These are phyloP conservation scores for Mellilla xanthometata DNA, from an alignment of 2,888 invertebrate genomes.

Conservation along the genomic window DNA sequence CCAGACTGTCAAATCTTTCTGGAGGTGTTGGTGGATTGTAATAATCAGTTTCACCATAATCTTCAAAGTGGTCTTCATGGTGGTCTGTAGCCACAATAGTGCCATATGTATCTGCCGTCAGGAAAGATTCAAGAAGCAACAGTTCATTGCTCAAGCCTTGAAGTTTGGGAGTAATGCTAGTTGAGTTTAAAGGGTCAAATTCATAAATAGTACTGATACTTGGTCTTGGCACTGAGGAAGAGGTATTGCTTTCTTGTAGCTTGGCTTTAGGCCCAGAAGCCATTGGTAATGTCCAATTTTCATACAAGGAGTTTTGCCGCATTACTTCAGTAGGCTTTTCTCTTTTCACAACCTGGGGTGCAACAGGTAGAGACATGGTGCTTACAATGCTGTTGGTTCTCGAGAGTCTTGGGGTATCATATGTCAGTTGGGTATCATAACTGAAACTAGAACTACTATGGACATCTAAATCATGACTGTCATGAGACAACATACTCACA, in stretches of 20 bases:
- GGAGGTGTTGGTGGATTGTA: slow-evolving; percentile 84
- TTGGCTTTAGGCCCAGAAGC: slow-evolving; percentile 31
- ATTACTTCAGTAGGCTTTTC: slow-evolving; percentile 43
- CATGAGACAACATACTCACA: slow-evolving; percentile 61
- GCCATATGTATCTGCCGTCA: slow-evolving; percentile 87
- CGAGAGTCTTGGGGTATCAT: slow-evolving; percentile 66
- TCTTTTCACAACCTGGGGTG: slow-evolving; percentile 45
- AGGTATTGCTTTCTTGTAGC: slow-evolving; percentile 3
- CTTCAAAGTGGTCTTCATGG: slow-evolving; percentile 58
- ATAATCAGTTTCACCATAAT: slow-evolving; percentile 66
- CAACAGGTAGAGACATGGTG: slow-evolving; percentile 53
- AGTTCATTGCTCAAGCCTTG: slow-evolving; percentile 83
- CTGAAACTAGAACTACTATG: slow-evolving; percentile 43
- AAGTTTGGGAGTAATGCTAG: slow-evolving; percentile 45
- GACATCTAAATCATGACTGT: slow-evolving; percentile 55
- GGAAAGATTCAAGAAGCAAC: slow-evolving; percentile 84
- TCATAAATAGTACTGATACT: slow-evolving; percentile 86
- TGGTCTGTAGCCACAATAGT: slow-evolving; percentile 76
- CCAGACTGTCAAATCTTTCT: slow-evolving; percentile 84
- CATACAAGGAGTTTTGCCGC: slow-evolving; percentile 67
- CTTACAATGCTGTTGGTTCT: slow-evolving; percentile 60
- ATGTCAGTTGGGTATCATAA: slow-evolving; percentile 42
- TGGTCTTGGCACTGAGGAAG: slow-evolving; percentile 35
- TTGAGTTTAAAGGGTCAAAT: slow-evolving; percentile 85
- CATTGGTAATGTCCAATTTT: slow-evolving; percentile 63